Base-by-base conservation (phyloP, 2,888 invertebrate species). In the Phyto melanocephala region DNA sequence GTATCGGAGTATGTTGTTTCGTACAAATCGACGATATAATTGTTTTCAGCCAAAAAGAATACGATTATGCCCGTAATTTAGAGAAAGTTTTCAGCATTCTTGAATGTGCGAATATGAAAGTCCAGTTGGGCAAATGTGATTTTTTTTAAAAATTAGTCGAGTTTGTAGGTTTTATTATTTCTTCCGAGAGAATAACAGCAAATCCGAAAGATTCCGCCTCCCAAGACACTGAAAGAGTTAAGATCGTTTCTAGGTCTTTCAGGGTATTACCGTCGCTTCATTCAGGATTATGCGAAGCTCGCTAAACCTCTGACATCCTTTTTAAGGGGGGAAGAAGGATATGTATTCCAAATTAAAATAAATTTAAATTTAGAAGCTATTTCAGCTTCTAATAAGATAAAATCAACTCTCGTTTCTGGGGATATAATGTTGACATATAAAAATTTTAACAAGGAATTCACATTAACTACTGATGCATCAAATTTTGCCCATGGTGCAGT, bases 21-120 rank as follows among this genome's bases (percentile, higher is more conserved):
- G 71, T 60, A 45, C 58, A 71, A 33, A 71, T 71, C 24, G 58
- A 70, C 11, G 45, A 68, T 17, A 71, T 70, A 15, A 20, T 71
- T 3, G 17, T 71, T 1, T 72, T 60, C 33, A 47, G 72, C 7
- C n/a, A n/a, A n/a, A 50, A 47, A 11, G 24, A 60, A n/a, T 8
- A 60, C 7, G 3, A 35, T n/a, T n/a, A n/a, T n/a, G 1, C 2
- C 22, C 2, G n/a, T 63, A 63, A 11, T 22, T 45, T 0, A 20
- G 17, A 1, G 1, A 75, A 65, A 17, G 20, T 76, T 11, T 56
- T 45, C 7, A 1, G 47, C 1, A 58, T 20, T 1, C 28, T 75
- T 4, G n/a, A 75, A 10, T 0, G 11, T 0, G 67, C 75, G 0
- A 76, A 76, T 7, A 33, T 67, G 24, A 67, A 67, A 8, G 42